Conservation (phyloP, 2,797 vertebrate species). For the Protosalanx chinensis region DNA sequence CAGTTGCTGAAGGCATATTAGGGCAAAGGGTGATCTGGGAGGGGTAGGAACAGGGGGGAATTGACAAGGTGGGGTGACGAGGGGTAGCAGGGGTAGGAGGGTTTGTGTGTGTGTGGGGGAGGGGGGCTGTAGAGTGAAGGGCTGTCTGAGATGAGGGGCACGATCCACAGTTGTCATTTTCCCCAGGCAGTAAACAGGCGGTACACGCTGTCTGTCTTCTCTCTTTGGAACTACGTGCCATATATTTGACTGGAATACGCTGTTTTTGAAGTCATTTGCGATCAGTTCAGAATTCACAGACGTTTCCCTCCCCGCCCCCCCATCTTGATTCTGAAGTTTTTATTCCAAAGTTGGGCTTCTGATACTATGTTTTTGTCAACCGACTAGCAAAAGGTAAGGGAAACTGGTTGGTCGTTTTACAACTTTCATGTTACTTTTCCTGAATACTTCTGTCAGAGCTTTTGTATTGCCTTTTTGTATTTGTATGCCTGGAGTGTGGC, state of each 20-base stretch:
- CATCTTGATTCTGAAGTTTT: background rate
- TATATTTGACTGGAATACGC: constrained; percentile 48
- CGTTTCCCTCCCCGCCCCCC: background rate
- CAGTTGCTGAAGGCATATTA: constrained; percentile 79
- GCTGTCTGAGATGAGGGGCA: constrained; percentile 44
- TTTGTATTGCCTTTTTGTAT: constrained; percentile 12
- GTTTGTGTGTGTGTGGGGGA: constrained; percentile 39
- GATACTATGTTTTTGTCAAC: background rate
- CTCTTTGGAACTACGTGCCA: constrained; percentile 26
- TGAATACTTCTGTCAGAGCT: constrained; percentile 10
- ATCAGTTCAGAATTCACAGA: constrained; percentile 19
- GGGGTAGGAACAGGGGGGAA: constrained; percentile 43
- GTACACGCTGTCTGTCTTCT: constrained; percentile 40
- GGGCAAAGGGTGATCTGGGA: constrained; percentile 68
- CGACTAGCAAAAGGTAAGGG: constrained; percentile 51
- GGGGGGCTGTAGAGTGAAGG: constrained; percentile 35
- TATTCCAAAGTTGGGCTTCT: constrained; percentile 2
- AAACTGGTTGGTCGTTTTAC: background rate
- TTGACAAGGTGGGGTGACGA: constrained; percentile 12
- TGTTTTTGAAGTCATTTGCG: constrained; percentile 12
- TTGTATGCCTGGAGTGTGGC: constrained; percentile 5
- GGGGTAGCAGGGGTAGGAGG: constrained; percentile 34
- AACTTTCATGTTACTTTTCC: background rate
- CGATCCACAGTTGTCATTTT: constrained; percentile 63
- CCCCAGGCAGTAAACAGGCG: constrained; percentile 48